These are phyloP conservation scores for Poecile atricapillus DNA, from an alignment of 2,113 vertebrate genomes.

Conservation along the genomic window DNA sequence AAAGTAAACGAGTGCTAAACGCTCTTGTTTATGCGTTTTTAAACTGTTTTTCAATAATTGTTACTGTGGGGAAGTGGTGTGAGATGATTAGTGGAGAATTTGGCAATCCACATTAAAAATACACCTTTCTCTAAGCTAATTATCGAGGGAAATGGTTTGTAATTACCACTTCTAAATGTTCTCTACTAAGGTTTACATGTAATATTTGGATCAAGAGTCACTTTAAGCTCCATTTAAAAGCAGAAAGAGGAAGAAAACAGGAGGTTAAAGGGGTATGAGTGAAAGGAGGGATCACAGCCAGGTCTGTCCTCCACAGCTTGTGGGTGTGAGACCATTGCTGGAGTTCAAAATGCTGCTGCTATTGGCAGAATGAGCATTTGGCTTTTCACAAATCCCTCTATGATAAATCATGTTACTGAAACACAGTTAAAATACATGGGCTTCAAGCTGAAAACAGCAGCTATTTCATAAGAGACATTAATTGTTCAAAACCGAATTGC, in stretches of 20 bases:
- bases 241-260: not conserved
- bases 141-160: constrained; percentile 8
- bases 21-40: constrained; percentile 13
- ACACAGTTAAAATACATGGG: not conserved
- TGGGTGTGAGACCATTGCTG: not conserved
- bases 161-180: constrained; percentile 23
- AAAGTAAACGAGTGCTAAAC: not conserved
- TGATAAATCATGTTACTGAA: not conserved
- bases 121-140: constrained; percentile 53
- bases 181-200: not conserved
- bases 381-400: not conserved
- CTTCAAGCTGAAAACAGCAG: not conserved
- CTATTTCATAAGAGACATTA: not conserved
- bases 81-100: constrained; percentile 53
- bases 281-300: not conserved
- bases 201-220: not conserved
- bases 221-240: not conserved
- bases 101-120: constrained; percentile 43
- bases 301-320: not conserved
- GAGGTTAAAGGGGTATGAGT: not conserved
- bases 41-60: constrained; percentile 26
- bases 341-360: not conserved
- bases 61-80: constrained; percentile 21
- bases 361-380: not conserved
- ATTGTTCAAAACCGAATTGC: not conserved